Base-by-base conservation (phyloP, 1,140 invertebrate genomes). In the Vanessa atalanta region DNA sequence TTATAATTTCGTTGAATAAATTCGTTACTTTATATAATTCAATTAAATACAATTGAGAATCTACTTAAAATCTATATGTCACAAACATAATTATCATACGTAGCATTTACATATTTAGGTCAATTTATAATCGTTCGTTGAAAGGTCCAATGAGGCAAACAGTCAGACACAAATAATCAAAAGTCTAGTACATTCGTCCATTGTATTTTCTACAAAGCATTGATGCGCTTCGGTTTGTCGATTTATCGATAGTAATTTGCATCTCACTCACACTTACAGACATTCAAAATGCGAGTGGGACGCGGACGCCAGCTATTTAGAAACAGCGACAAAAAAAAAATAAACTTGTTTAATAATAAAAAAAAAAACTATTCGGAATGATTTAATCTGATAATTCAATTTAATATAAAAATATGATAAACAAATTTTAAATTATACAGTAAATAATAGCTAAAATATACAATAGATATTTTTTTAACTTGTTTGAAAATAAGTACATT, bases 1-100 rank as follows among this genome's bases (percentile, higher is more conserved):
- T 47, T 69, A 51, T 64, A 55, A 61, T 71, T 73, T 73, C 72
- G 72, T 73, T 73, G 72, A 73, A 43, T 73, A 31, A 63, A 68
- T 68, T 73, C 72, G 65, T 64, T 73, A 64, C 26, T 63, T 57
- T 61, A 71, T 71, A 37, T 73, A 67, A 37, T 66, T 67, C 47
- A 64, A 15, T 71, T 47, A 37, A 72, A 53, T 72, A 72, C 70
- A 55, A 64, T 64, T 64, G 23, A 47, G 67, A 68, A 55, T 37
- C 65, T 68, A 68, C 65, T 66, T 37, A 51, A 53, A 37, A 68
- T 55, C 51, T 68, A 68, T 68, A 67, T 55, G 53, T 68, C 50
- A 68, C 50, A 57, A 55, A 68, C 48, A 51, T 53, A 14, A 13
- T 60, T 26, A 26, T 9, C 11, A 60, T n/a, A 15, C 26, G n/a